Conservation (phyloP, 64 coral and sea anemone genomes). For the Montipora foliosa region DNA sequence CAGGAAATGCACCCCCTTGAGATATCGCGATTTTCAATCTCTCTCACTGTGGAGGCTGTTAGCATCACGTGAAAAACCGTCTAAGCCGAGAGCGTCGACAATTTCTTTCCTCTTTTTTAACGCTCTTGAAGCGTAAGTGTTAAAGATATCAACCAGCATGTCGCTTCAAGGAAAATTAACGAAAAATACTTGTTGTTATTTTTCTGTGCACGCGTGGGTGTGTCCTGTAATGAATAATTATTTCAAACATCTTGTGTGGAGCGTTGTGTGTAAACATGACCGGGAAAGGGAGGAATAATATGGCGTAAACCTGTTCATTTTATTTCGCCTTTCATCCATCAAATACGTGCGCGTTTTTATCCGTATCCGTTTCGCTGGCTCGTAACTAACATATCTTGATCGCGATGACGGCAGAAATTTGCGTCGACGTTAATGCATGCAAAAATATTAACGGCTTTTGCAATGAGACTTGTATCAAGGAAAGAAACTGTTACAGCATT, state of each 20-base stretch:
- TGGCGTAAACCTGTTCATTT: background rate
- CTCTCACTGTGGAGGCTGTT: background rate
- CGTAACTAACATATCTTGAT: background rate
- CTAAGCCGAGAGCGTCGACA: background rate
- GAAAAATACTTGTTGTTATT: constrained; percentile 13
- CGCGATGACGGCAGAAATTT: too few species aligned
- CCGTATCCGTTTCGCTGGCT: background rate
- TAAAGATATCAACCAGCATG: background rate
- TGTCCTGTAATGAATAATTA: background rate
- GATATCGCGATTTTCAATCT: background rate
- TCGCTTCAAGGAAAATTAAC: background rate
- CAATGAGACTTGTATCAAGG: background rate
- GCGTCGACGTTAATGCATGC: background rate
- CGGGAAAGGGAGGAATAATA: background rate
- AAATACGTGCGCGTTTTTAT: background rate
- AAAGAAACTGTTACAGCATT: background rate
- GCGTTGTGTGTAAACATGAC: background rate
- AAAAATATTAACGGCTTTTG: background rate
- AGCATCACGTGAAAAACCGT: background rate
- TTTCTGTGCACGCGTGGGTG: background rate
- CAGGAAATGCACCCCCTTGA: background rate
- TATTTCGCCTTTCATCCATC: too few species aligned
- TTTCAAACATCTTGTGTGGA: constrained; percentile 21
- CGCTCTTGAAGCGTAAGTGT: background rate
- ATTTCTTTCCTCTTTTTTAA: background rate